Percentiles rank a stretch among this genome's conserved stretches.
Conservation (phyloP, 1,140 invertebrate genomes). For the Proales similis region DNA sequence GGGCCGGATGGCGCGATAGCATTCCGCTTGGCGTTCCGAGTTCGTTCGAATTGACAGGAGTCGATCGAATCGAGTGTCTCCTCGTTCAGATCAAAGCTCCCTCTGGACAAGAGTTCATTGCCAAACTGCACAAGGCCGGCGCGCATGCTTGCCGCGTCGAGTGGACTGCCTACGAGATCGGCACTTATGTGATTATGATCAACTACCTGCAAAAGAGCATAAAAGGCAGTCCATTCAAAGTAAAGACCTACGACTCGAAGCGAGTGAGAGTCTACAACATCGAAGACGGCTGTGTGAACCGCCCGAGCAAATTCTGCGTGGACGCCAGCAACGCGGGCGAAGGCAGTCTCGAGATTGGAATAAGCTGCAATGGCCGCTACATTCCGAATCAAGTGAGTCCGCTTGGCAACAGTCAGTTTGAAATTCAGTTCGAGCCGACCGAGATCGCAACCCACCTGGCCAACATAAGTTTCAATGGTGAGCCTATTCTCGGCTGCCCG, state of each 20-base stretch:
- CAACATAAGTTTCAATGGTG: slow-evolving; percentile 93
- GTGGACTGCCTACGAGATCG: slow-evolving; percentile 79
- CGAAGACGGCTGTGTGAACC: slow-evolving; percentile 72
- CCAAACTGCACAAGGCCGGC: slow-evolving; percentile 2
- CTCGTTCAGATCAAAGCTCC: slow-evolving; percentile 21
- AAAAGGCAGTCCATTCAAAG: slow-evolving; percentile 79
- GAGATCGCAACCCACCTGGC: slow-evolving; percentile 87
- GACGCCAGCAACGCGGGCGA: slow-evolving; percentile 92
- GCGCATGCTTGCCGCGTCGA: slow-evolving; percentile 65
- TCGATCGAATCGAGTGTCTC: neutral
- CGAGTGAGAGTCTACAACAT: slow-evolving; percentile 83
- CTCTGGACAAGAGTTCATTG: slow-evolving; percentile 6
- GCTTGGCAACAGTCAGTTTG: slow-evolving; percentile 84
- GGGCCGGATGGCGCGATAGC: neutral
- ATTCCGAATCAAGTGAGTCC: slow-evolving; percentile 95
- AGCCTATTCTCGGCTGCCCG: slow-evolving; percentile 74
- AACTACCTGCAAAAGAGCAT: slow-evolving; percentile 83
- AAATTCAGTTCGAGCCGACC: slow-evolving; percentile 86
- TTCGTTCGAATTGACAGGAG: slow-evolving; percentile 1
- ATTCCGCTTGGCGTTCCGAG: slow-evolving; percentile 1
- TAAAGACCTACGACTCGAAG: slow-evolving; percentile 77
- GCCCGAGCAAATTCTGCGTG: slow-evolving; percentile 82
- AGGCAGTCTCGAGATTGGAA: slow-evolving; percentile 93
- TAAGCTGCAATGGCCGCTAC: slow-evolving; percentile 81
- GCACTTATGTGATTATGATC: slow-evolving; percentile 72